These are phyloP conservation scores for Falco naumanni DNA, from an alignment of 2,797 vertebrate genomes.

Conservation along the genomic window DNA sequence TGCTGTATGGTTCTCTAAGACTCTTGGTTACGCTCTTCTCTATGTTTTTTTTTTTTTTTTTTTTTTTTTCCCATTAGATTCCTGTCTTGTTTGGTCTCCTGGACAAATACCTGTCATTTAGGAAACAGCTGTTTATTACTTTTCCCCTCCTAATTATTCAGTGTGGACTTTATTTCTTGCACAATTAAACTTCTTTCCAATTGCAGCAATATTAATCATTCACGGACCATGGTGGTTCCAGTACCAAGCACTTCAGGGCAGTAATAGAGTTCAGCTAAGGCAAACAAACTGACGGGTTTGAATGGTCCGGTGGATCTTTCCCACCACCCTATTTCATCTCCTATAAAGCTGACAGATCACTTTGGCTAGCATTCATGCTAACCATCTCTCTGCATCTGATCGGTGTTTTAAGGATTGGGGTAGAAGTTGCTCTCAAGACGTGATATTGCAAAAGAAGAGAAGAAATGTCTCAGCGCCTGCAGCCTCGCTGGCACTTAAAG, in stretches of 20 bases:
- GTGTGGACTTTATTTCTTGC: neutral
- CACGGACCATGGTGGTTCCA: neutral
- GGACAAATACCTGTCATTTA: neutral
- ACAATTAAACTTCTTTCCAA: neutral
- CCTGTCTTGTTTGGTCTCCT: neutral
- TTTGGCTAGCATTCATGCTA: neutral
- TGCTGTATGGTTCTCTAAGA: neutral
- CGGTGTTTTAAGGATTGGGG: neutral
- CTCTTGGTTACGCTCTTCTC: neutral
- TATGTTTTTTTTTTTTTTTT: neutral
- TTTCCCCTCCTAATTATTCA: neutral
- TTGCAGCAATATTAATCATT: neutral
- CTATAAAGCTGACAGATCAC: neutral
- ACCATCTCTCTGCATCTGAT: neutral
- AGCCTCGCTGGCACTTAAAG: neutral
- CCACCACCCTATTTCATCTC: neutral
- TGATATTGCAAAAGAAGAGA: neutral
- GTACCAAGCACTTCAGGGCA: neutral
- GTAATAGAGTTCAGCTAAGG: slow-evolving; percentile 1
- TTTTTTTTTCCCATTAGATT: neutral
- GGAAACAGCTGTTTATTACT: neutral
- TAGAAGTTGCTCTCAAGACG: neutral
- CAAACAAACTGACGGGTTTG: neutral
- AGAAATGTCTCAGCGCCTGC: neutral
- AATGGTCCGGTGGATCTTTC: neutral